phyloP scores from a whole-genome alignment of 2,113 vertebrate species.

The Serilophus lunatus region DNA sequence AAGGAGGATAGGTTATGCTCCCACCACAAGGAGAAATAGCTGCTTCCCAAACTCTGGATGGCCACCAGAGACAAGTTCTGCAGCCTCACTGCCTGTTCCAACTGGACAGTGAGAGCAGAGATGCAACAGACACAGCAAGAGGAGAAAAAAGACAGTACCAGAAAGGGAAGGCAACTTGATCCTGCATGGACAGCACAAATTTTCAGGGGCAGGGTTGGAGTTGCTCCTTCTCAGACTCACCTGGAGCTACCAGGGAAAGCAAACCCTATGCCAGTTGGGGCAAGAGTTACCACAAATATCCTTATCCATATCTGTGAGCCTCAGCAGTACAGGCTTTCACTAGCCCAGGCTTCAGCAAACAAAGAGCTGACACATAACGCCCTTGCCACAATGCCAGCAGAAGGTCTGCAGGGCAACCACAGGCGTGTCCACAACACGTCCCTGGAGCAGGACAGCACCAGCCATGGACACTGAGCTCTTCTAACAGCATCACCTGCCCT shows the following conservation, averaged over 20 bases:
- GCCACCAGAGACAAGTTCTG: background rate
- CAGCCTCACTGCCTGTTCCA: background rate
- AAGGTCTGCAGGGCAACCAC: background rate
- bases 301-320: background rate
- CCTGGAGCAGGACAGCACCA: background rate
- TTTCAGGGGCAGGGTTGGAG: background rate
- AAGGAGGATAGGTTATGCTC: background rate
- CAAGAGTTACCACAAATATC: background rate
- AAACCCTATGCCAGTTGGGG: background rate
- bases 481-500: background rate
- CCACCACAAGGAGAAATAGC: background rate
- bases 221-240: background rate
- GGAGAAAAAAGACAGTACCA: background rate
- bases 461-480: background rate
- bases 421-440: background rate
- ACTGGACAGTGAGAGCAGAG: background rate
- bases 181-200: rapidly evolving
- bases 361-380: background rate
- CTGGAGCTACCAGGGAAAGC: background rate
- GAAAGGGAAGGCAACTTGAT: background rate
- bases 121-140: rapidly evolving
- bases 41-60: background rate
- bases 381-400: background rate
- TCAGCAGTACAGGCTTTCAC: background rate
- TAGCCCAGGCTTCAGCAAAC: background rate